Base-by-base conservation (phyloP, 2,113 vertebrate species). In the Pseudorasbora parva region DNA sequence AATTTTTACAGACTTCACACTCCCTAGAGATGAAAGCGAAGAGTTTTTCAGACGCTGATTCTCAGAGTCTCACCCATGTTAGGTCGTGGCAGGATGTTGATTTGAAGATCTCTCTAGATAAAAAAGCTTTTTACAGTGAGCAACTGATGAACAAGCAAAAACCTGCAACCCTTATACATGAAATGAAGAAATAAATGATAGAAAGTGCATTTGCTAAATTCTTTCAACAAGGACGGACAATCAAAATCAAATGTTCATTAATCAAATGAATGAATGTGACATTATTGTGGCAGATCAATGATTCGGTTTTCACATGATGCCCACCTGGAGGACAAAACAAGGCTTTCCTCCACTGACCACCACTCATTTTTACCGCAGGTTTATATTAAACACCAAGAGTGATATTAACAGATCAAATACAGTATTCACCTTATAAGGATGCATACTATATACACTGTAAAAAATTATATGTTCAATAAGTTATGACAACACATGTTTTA, bases 21-120 rank as follows among this genome's bases (percentile, higher is more conserved):
- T 81, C 64, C 33, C 82, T 17, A 69, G 69, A 82, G 60, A 23
- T 66, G 25, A 27, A 77, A 74, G 81, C 68, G 12, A 41, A 81
- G 62, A n/a, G 74, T 45, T 23, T 43, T 23, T 41, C 2, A 57
- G 82, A 82, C 80, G 56, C 79, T 62, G 74, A 86, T 41, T 73
- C 23, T 59, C 45, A 83, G 82, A 59, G 49, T 27, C 43, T 5
- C 84, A 82, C 84, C 74, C 64, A 78, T 59, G 62, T 41, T 21
- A 30, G 66, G 72, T 72, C 51, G 33, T 11, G 49, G 69, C 68
- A 84, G 76, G 84, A 86, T 86, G 79, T 82, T 51, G 79, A 71
- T 47, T 14, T 74, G 47, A 75, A 75, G 81, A 82, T 78, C 72
- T 69, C n/a, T 75, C 21, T 10, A 60, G 56, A 78, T 60, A 78